Base-by-base conservation (phyloP, 1,140 invertebrate species). In the Drosophila burlai region DNA sequence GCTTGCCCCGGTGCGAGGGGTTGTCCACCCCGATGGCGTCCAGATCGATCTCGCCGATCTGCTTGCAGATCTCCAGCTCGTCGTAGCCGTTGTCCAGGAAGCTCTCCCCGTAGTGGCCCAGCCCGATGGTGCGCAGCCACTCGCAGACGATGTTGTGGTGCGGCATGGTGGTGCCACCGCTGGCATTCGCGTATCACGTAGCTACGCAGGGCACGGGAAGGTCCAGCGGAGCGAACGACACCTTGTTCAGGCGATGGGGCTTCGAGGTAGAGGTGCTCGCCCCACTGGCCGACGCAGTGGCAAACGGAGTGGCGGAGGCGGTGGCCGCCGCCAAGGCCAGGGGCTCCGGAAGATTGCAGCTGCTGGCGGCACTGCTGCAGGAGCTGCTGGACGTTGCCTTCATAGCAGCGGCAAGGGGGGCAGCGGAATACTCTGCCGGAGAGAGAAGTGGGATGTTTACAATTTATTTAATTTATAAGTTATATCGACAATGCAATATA, bases 51-150 rank as follows among this genome's bases (percentile, higher is more conserved):
- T 98, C 97, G 26, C 98, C 97, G 92, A 99, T 98, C 94, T 98
- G 97, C 93, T 98, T 98, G 94, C 98, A 99, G 89, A 98, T 98
- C 94, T 98, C 98, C 86, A 99, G 94, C 93, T 99, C 98, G 93
- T 99, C 98, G 94, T 99, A 99, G 61, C 98, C 98, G 93, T 99
- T 98, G 94, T 99, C 98, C 78, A 99, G 95, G 93, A 99, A 99
- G 76, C 97, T 97, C 89, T 98, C 97, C 61, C 97, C 96, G 93
- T 99, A 98, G 91, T 98, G 97, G 73, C 95, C 96, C 79, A 99
- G 94, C 82, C 97, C 96, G 62, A 99, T 95, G 73, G 97, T 97
- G 83, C 96, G 95, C 90, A 99, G 95, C 98, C 98, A 99, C 94
- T 98, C 97, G 93, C 97, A 96, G 78, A 99, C 97, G 89, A 98